Base-by-base conservation (phyloP, 2,113 vertebrate genomes). In the Gracilinanus agilis region DNA sequence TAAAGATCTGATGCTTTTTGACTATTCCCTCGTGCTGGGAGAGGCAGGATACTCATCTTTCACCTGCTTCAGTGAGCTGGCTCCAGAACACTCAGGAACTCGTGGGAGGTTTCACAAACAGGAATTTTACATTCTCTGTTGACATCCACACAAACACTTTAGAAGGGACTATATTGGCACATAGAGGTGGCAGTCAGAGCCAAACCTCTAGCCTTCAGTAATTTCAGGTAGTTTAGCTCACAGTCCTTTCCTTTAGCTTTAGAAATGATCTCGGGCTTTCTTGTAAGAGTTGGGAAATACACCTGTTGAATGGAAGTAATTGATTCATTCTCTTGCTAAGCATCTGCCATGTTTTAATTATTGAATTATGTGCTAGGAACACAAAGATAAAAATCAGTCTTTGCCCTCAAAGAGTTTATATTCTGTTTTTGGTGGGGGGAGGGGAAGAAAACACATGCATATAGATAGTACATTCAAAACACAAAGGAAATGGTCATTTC, bases 331-430 rank as follows among this genome's bases (percentile, higher is more conserved):
- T 94, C 92, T 90, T 56, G 53, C 23, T 54, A 92, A 89, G 56
- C n/a, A 24, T 27, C 44, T 96, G 16, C 21, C n/a, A 0, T 93
- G 90, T 93, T 88, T 29, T 40, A 55, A 53, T n/a, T 90, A 90
- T 27, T 49, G 29, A 19, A 83, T 34, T 34, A 88, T 16, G 24
- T 53, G 44, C 90, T 27, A 94, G 88, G 75, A 49, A 90, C 44
- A 89, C 54, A 83, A 58, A 93, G 93, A 56, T 55, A 90, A 88
- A 53, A n/a, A n/a, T n/a, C n/a, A n/a, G n/a, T n/a, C n/a, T n/a
- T n/a, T n/a, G n/a, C n/a, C n/a, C n/a, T n/a, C 58, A 40, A 2
- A 10, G 88, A 56, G 10, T 75, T 94, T 93, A 90, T 29, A 55
- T 96, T 93, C 29, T 25, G 58, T 61, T 88, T 40, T n/a, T n/a